Evolutionary conservation across 2,888 invertebrate genomes (phyloP).

Genomic region (Phragmatobia fuliginosa): DNA sequence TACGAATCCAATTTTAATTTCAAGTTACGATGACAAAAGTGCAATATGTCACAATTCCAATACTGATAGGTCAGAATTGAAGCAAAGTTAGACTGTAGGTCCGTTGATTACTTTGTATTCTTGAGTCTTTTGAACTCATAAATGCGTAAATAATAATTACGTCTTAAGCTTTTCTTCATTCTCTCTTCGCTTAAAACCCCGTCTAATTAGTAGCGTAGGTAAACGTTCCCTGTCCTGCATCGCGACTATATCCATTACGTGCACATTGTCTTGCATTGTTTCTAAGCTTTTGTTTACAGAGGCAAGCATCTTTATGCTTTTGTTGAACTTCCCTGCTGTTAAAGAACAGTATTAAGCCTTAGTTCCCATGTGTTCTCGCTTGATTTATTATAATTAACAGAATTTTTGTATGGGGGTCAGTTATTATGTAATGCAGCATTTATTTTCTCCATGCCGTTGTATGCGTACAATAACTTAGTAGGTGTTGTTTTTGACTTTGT

Average conservation of each 20-base stretch:
- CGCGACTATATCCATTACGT: slow-evolving; percentile 7
- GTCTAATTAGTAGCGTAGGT: slow-evolving; percentile 2
- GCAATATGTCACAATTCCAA: no score
- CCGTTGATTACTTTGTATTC: neutral
- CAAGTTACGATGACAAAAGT: no score
- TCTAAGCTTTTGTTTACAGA: slow-evolving; percentile 16
- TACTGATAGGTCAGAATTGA: no score
- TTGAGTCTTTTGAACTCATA: neutral
- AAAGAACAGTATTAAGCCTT: slow-evolving; percentile 11
- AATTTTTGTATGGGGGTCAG: neutral
- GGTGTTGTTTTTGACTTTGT: no score
- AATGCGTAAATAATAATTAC: neutral
- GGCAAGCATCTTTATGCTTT: slow-evolving; percentile 15
- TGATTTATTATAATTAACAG: neutral
- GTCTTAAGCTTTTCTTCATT: neutral
- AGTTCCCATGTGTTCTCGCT: neutral
- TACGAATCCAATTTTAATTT: no score
- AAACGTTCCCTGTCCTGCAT: neutral
- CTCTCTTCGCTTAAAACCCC: neutral
- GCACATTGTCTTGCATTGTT: slow-evolving; percentile 19
- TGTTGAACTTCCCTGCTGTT: slow-evolving; percentile 10
- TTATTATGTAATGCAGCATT: neutral
- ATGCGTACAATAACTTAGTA: neutral
- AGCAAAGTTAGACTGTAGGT: no score
- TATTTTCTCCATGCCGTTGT: neutral